These are phyloP conservation scores for Candidula unifasciata DNA, from an alignment of 2,888 invertebrate genomes.

Conservation along the genomic window DNA sequence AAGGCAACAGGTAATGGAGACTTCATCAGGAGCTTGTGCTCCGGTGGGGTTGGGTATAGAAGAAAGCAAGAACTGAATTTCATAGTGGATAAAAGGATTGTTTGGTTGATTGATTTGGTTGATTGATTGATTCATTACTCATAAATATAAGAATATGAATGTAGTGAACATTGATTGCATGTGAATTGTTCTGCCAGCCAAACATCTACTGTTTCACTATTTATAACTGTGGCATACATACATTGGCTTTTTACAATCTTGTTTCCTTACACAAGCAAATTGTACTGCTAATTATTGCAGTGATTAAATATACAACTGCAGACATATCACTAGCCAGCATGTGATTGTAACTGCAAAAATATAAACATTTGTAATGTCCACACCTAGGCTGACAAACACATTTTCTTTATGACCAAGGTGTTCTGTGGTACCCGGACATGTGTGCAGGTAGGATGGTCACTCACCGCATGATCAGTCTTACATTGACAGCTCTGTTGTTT, in stretches of 20 bases:
- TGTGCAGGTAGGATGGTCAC: conserved; percentile 39
- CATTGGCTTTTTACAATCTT: background rate
- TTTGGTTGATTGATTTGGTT: too few relatives aligned
- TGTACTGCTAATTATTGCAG: background rate
- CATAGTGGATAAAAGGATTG: too few relatives aligned
- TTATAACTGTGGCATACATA: too few relatives aligned
- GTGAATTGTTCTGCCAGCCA: too few relatives aligned
- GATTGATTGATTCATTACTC: too few relatives aligned
- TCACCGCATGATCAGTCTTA: conserved; percentile 14
- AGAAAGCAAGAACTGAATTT: too few relatives aligned
- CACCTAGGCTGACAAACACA: conserved; percentile 1
- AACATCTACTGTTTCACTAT: too few relatives aligned
- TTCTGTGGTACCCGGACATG: conserved; percentile 48
- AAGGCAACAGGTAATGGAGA: too few relatives aligned
- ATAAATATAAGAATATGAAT: too few relatives aligned
- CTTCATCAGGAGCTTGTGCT: too few relatives aligned
- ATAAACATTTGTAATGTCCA: background rate
- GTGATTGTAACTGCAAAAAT: background rate
- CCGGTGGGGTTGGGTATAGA: too few relatives aligned
- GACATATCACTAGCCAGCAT: background rate
- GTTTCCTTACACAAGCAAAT: background rate
- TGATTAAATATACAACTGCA: background rate
- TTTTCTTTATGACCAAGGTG: conserved; percentile 40
- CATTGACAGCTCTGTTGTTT: background rate
- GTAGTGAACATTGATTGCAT: too few relatives aligned